A percentile compares a stretch with the other conserved stretches of the same genome.
Conservation (phyloP, 2,113 vertebrate species). For the Numida meleagris region DNA sequence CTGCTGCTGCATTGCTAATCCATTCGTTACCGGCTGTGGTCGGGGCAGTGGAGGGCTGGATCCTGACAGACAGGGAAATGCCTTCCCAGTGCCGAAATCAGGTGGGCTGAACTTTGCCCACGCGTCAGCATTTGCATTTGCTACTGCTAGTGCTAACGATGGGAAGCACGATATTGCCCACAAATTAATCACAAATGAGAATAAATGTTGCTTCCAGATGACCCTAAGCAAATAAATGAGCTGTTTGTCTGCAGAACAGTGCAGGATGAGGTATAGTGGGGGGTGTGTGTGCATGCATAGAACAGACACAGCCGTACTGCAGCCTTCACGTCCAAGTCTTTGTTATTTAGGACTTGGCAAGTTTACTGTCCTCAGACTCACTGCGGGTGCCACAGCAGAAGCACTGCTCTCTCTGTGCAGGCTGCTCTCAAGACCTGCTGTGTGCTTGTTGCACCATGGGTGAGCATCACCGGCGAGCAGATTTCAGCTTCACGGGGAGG, state of each 20-base stretch:
- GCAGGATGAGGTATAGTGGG: accelerated
- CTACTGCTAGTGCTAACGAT: background rate
- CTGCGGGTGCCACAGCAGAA: background rate
- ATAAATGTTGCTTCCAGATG: background rate
- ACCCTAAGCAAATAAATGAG: background rate
- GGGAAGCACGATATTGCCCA: background rate
- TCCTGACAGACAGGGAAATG: background rate
- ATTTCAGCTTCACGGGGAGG: background rate
- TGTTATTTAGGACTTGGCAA: background rate
- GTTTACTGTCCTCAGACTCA: background rate
- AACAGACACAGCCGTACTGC: background rate
- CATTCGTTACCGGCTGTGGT: background rate
- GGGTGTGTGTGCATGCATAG: background rate
- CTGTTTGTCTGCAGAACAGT: background rate
- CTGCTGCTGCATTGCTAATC: background rate
- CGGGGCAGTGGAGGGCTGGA: background rate
- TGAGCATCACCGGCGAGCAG: background rate
- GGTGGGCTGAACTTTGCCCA: background rate
- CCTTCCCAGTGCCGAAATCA: background rate
- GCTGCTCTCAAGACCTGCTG: background rate
- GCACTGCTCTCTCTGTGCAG: accelerated
- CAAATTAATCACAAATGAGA: background rate
- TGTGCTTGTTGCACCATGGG: accelerated
- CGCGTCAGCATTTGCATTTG: background rate
- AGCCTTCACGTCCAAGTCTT: background rate